Evolutionary conservation across 2,888 invertebrate species (phyloP).

Genomic region (Minunthozetes semirufus): DNA sequence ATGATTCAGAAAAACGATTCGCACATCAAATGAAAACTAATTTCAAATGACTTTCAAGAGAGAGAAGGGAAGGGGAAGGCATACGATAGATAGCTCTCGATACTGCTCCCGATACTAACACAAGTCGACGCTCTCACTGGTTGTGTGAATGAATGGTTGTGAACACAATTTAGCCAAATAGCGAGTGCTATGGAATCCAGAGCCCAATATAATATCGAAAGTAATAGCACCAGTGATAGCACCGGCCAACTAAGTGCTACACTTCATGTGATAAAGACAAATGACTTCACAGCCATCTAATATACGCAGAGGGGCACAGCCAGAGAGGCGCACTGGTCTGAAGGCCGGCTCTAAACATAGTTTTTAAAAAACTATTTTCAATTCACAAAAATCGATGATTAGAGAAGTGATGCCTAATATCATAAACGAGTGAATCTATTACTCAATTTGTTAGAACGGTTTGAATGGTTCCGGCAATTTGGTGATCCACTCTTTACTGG

Average conservation of each 20-base stretch:
- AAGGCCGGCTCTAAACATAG: too few relatives aligned
- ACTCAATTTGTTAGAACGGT: too few relatives aligned
- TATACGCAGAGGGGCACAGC: not conserved
- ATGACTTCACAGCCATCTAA: constrained; percentile 2
- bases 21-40: constrained; percentile 3
- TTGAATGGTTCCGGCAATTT: too few relatives aligned
- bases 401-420: too few relatives aligned
- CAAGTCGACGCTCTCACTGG: not conserved
- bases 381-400: too few relatives aligned
- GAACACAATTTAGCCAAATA: not conserved
- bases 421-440: too few relatives aligned
- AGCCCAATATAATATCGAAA: not conserved
- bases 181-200: not conserved
- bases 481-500: too few relatives aligned
- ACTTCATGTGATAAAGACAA: constrained; percentile 22
- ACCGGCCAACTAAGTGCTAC: constrained; percentile 7
- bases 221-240: constrained; percentile 1
- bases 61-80: not conserved
- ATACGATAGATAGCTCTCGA: not conserved
- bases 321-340: not conserved
- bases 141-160: constrained; percentile 11
- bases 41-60: not conserved
- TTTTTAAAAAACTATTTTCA: too few relatives aligned
- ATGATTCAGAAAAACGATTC: not conserved
- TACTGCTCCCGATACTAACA: not conserved